phyloP scores from a whole-genome alignment of 2,888 invertebrate species.

The Mesorhabditis belari region DNA sequence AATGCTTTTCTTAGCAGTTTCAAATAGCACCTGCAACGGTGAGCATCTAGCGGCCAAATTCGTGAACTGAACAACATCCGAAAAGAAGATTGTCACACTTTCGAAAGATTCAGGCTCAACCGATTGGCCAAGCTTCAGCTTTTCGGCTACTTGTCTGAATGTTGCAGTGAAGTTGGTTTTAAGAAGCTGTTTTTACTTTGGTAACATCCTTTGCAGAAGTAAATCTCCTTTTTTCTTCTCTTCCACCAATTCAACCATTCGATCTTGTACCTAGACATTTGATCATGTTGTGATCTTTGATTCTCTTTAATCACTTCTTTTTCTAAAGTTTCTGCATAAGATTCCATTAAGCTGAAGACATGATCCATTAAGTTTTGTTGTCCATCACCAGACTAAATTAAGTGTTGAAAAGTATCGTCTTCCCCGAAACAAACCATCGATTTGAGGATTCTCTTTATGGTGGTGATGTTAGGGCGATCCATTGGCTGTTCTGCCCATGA shows the following conservation, averaged over 20 bases:
- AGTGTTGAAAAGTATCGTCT: too few relatives aligned
- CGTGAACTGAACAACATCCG: slow-evolving; percentile 45
- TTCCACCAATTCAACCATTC: slow-evolving; percentile 34
- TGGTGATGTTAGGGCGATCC: slow-evolving; percentile 38
- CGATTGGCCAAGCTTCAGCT: slow-evolving; percentile 38
- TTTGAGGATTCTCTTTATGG: slow-evolving; percentile 30
- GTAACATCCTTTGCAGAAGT: slow-evolving; percentile 43
- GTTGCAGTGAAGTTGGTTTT: not conserved
- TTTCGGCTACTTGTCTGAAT: slow-evolving; percentile 42
- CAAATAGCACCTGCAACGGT: slow-evolving; percentile 33
- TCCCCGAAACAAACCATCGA: not conserved
- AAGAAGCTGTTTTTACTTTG: slow-evolving; percentile 16
- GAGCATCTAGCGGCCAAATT: slow-evolving; percentile 41
- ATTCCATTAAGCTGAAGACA: slow-evolving; percentile 40
- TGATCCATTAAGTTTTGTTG: slow-evolving; percentile 42
- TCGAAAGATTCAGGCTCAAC: slow-evolving; percentile 43
- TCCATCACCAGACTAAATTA: too few relatives aligned
- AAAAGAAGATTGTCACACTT: slow-evolving; percentile 43
- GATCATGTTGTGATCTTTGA: too few relatives aligned
- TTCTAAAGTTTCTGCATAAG: slow-evolving; percentile 36
- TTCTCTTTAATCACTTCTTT: slow-evolving; percentile 21
- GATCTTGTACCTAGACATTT: slow-evolving; percentile 17
- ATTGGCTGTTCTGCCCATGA: slow-evolving; percentile 45
- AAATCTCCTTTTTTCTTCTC: slow-evolving; percentile 48
- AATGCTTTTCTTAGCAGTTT: too few relatives aligned